Evolutionary conservation across 2,113 vertebrate genomes (phyloP).

Genomic region (Prolemur simus): DNA sequence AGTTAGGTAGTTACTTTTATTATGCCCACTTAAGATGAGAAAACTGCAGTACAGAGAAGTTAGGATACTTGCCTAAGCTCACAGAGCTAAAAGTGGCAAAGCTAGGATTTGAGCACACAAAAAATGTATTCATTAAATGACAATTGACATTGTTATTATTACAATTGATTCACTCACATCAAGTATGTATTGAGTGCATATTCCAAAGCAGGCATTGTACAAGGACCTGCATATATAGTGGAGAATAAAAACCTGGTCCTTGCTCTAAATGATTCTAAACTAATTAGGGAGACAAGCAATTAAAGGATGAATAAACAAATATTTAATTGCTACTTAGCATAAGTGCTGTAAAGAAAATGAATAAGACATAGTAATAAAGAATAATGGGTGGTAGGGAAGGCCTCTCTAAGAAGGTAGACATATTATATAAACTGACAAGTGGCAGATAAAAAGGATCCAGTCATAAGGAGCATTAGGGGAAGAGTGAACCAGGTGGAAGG

Average conservation of each 20-base stretch:
- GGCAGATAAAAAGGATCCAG: not conserved
- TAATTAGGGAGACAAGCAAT: not conserved
- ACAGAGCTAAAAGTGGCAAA: not conserved
- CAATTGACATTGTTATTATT: not conserved
- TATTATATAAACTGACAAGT: not conserved
- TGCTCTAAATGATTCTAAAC: not conserved
- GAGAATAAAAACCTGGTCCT: not conserved
- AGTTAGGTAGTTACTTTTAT: not conserved
- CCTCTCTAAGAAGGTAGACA: not conserved
- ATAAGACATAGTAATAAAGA: not conserved
- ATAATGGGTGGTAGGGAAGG: not conserved
- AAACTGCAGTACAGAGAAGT: not conserved
- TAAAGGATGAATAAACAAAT: not conserved
- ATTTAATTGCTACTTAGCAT: not conserved
- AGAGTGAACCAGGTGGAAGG: not conserved
- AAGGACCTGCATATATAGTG: not conserved
- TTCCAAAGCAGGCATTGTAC: not conserved
- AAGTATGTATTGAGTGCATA: not conserved
- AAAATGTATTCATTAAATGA: not conserved
- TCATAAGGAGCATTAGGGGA: not conserved
- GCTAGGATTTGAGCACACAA: not conserved
- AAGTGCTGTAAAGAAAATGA: not conserved
- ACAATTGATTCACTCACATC: not conserved
- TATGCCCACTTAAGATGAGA: not conserved
- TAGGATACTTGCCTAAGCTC: not conserved